Conservation (phyloP, 2,113 vertebrate genomes). For the Hucho hucho region DNA sequence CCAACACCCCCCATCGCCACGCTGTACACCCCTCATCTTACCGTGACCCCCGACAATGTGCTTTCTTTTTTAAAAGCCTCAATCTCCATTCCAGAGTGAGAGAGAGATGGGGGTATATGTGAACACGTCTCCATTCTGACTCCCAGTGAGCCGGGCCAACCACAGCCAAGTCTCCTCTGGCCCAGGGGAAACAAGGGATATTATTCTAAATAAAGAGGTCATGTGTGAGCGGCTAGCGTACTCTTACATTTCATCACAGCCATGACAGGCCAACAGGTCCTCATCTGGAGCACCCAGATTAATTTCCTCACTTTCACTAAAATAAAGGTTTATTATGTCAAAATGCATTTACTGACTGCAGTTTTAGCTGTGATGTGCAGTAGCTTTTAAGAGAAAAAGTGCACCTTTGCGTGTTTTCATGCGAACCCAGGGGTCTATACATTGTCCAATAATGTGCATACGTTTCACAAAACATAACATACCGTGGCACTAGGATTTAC, state of each 20-base stretch:
- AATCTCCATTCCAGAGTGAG: slow-evolving; percentile 39
- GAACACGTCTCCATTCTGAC: slow-evolving; percentile 22
- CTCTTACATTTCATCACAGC: slow-evolving; percentile 17
- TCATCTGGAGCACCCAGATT: slow-evolving; percentile 23
- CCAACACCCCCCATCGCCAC: slow-evolving; percentile 15
- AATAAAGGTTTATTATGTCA: slow-evolving; percentile 50
- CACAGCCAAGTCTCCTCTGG: slow-evolving; percentile 2
- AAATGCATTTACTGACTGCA: slow-evolving; percentile 35
- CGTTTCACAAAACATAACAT: slow-evolving; percentile 39
- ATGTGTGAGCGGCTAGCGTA: slow-evolving; percentile 23
- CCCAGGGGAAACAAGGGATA: slow-evolving; percentile 14
- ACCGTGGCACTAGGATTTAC: slow-evolving; percentile 1
- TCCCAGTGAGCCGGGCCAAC: slow-evolving; percentile 1
- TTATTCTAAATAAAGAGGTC: slow-evolving; percentile 35
- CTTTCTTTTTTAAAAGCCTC: slow-evolving; percentile 49
- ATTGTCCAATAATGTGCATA: slow-evolving; percentile 15
- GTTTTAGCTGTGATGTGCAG: slow-evolving; percentile 30
- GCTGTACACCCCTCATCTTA: slow-evolving; percentile 29
- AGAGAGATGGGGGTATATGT: slow-evolving; percentile 3
- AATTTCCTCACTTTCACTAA: slow-evolving; percentile 30
- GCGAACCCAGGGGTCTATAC: slow-evolving; percentile 11
- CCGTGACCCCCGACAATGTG: slow-evolving; percentile 32
- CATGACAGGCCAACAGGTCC: slow-evolving; percentile 27
- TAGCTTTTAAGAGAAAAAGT: slow-evolving; percentile 25
- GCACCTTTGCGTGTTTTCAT: slow-evolving; percentile 22